A percentile compares a stretch with the other conserved stretches of the same genome.
Conservation (phyloP, 35 echinoderm and acorn worm genomes). For the Patiria miniata region DNA sequence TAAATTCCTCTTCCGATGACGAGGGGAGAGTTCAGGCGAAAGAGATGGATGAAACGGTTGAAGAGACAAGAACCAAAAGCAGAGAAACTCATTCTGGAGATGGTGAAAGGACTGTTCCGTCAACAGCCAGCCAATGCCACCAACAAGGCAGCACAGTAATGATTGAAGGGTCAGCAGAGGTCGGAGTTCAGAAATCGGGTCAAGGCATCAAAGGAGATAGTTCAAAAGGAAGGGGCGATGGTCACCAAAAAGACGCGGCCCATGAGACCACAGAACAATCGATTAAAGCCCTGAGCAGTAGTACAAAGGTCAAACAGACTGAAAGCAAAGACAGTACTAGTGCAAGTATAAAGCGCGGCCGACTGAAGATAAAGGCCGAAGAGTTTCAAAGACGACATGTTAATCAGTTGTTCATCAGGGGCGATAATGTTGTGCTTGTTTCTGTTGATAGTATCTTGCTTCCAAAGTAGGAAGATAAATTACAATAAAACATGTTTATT, state of each 20-base stretch:
- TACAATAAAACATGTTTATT: no score
- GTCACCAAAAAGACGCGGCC: background rate
- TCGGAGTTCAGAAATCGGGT: background rate
- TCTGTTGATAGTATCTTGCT: conserved; percentile 66
- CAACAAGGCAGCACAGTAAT: background rate
- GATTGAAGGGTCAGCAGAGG: conserved; percentile 2
- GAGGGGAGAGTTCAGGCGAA: no score
- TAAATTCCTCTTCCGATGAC: no score
- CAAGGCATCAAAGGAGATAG: background rate
- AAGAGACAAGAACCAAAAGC: no score
- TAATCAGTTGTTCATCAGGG: conserved; percentile 85
- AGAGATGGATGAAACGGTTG: no score
- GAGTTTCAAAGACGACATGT: conserved; percentile 77
- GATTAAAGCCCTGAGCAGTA: background rate
- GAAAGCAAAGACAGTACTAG: background rate
- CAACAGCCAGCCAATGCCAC: background rate
- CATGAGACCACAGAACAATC: no score
- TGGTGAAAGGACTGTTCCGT: background rate
- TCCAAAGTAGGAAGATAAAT: background rate
- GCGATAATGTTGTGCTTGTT: conserved; percentile 88
- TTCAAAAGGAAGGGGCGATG: background rate
- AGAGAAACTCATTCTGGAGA: no score
- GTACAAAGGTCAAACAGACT: background rate
- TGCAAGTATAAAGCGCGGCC: conserved; percentile 22
- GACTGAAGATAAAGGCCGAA: conserved; percentile 70